Base-by-base conservation (phyloP, 1,140 invertebrate species). In the Pararge aegeria region DNA sequence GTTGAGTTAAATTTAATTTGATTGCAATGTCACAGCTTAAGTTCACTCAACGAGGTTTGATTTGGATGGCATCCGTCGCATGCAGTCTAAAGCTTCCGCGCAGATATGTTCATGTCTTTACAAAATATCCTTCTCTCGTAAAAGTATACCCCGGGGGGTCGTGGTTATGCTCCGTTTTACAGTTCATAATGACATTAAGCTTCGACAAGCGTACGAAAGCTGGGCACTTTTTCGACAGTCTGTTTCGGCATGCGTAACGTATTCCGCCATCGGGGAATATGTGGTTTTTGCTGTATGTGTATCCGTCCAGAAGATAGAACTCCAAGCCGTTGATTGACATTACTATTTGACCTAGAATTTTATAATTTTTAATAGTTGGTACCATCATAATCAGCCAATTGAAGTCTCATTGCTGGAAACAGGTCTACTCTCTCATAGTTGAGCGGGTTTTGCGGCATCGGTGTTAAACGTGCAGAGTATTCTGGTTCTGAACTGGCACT, bases 301-400 rank as follows among this genome's bases (percentile, higher is more conserved):
- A 57, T 6, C 55, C 55, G 3, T 27, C 44, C 29, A 37, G 24
- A 13, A 42, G 21, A 42, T 51, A 52, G 18, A 64, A 16, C 5
- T 40, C 19, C 10, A 16, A 42, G 9, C 70, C 70, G 0, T 20
- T 20, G 1, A 24, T 7, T 4, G 66, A 49, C 18, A 37, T 52
- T 15, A 76, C 66, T n/a, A 63, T 65, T 44, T 44, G 51, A 15
- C 53, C 66, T 67, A 37, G 64, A 67, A 50, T 34, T 10, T 16
- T 29, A 37, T n/a, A 34, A 7, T 34, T 0, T 34, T 34, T 12
- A 34, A 34, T 34, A 34, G 30, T 12, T 40, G 34, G 48, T 5
- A 50, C 19, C 34, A 10, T 24, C n/a, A n/a, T n/a, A n/a, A n/a
- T n/a, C n/a, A n/a, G n/a, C n/a, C n/a, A n/a, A n/a, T n/a, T n/a